phyloP scores from a whole-genome alignment of 2,888 invertebrate genomes.

The Temnothorax ravouxi region DNA sequence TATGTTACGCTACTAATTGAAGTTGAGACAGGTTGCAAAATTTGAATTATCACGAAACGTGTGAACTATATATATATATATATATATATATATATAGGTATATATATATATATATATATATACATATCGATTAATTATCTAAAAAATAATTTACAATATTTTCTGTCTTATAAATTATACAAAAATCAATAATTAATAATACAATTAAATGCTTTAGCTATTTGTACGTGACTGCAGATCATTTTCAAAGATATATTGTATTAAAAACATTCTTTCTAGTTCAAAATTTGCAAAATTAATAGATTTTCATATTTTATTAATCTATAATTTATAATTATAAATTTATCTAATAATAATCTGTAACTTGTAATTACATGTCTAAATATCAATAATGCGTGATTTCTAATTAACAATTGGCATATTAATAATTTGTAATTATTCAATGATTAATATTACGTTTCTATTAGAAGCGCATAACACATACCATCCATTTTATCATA shows the following conservation, averaged over 20 bases:
- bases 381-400: conserved; percentile 17
- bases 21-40: neutral
- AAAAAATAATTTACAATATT: neutral
- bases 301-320: neutral
- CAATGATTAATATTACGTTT: conserved; percentile 32
- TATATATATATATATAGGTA: too few species aligned
- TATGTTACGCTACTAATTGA: conserved; percentile 27
- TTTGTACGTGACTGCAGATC: neutral
- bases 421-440: conserved; percentile 41
- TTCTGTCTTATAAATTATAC: neutral
- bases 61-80: neutral
- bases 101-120: too few species aligned
- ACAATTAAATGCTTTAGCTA: neutral
- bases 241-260: neutral
- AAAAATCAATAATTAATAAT: neutral
- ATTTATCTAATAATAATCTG: conserved; percentile 33
- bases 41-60: neutral
- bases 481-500: neutral
- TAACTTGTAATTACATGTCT: conserved; percentile 26
- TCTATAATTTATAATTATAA: neutral
- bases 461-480: conserved; percentile 12
- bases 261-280: neutral
- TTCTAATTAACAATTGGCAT: conserved; percentile 23
- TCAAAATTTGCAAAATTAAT: neutral
- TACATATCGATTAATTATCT: neutral